A percentile compares a stretch with the other conserved stretches of the same genome.
These are phyloP conservation scores for Trichonephila clavata DNA, from an alignment of 1,140 invertebrate species.

Conservation along the genomic window DNA sequence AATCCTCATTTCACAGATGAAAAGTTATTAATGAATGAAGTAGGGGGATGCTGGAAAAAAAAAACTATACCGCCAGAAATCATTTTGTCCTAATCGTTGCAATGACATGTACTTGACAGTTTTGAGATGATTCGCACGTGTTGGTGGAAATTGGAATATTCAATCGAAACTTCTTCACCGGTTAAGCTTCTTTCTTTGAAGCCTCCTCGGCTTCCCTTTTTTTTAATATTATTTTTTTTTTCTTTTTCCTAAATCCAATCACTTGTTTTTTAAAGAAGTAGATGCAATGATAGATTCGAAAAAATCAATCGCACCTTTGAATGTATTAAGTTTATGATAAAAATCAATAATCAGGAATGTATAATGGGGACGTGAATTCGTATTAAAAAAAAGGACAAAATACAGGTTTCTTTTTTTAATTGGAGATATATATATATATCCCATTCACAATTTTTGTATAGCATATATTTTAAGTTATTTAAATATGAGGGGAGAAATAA, in stretches of 20 bases:
- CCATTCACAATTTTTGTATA: too few species aligned
- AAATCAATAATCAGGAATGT: neutral
- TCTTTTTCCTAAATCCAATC: neutral
- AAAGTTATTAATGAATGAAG: slow-evolving; percentile 59
- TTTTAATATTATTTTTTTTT: neutral
- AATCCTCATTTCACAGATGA: slow-evolving; percentile 31
- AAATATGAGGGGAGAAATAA: too few species aligned
- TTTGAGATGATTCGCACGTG: slow-evolving; percentile 18
- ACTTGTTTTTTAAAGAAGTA: neutral
- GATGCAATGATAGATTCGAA: neutral
- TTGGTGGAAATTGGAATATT: slow-evolving; percentile 36
- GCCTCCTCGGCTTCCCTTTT: neutral
- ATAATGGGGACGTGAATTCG: too few species aligned
- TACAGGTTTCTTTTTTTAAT: neutral
- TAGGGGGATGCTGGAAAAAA: neutral
- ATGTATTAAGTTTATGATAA: neutral
- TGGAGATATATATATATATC: neutral
- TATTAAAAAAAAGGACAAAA: neutral
- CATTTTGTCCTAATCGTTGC: slow-evolving; percentile 33
- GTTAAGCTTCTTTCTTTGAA: slow-evolving; percentile 12
- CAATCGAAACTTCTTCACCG: slow-evolving; percentile 4
- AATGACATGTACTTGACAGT: slow-evolving; percentile 37
- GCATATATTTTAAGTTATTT: too few species aligned
- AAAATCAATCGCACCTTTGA: neutral
- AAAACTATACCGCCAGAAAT: slow-evolving; percentile 2